Evolutionary conservation across 2,888 invertebrate species (phyloP), one percentile per base, ranked within the genome.

Genomic region (Leucophenga maculata): DNA sequence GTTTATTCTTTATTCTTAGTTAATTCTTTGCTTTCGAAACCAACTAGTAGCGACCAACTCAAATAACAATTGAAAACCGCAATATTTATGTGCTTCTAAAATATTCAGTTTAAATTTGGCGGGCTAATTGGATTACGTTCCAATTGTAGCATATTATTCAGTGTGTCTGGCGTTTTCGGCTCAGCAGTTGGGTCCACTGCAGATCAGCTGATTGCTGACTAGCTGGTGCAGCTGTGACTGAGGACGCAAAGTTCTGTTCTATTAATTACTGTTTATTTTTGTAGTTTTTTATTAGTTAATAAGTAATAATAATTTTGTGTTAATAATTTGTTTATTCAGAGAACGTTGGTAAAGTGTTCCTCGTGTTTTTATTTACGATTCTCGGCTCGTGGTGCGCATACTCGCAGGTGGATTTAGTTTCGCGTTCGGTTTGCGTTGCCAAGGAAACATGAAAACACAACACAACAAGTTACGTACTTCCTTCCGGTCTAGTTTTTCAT

Each of bases 401-500:
- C 55, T 55, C 55, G 22, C 22, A 22, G 20, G 26, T 55, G 26
- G 48, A 48, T n/a, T n/a, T 16, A 4, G 3, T 48, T 65, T 65
- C n/a, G 6, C 46, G 11, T 50, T 50, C 50, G 18, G 55, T 55
- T 55, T 75, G 77, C 78, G 83, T 84, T 84, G 76, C 79, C 81
- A 79, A 77, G 85, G 85, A 77, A 85, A 85, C 83, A 72, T 74
- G 72, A 77, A 76, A 74, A 70, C 77, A 80, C 77, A 83, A 85
- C 82, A 84, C 83, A 83, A 81, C 77, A 82, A 79, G 68, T 75
- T 71, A 71, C 68, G 75, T 77, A 83, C 75, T 80, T 84, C 78
- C 83, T 83, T 83, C 81, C 84, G 85, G 84, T 78, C 77, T 75
- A 74, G 72, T 79, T 80, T 73, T 57, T 74, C 72, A 73, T 72